Percentiles rank a stretch among this genome's conserved stretches.
These are phyloP conservation scores for Andrena haemorrhoa DNA, from an alignment of 2,888 invertebrate genomes.

Conservation along the genomic window DNA sequence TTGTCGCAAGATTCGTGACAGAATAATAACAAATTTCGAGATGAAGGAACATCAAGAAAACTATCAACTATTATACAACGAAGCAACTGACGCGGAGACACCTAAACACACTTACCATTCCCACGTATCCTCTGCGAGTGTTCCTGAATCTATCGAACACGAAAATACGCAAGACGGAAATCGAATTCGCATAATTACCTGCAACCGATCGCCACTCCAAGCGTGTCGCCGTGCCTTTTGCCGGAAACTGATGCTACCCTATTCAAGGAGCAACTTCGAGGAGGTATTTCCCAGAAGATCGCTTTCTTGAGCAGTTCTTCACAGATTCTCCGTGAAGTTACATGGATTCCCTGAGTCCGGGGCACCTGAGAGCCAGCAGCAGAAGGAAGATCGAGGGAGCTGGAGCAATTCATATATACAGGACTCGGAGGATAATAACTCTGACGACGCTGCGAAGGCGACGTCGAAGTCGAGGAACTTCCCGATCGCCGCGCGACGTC, in stretches of 20 bases:
- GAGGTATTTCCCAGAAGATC: slow-evolving; percentile 11
- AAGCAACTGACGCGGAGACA: too few relatives aligned
- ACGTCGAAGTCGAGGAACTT: slow-evolving; percentile 19
- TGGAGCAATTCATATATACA: slow-evolving; percentile 13
- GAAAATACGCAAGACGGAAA: not conserved
- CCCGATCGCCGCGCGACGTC: not conserved
- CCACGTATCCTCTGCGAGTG: not conserved
- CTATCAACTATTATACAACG: too few relatives aligned
- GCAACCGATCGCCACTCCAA: not conserved
- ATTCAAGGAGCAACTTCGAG: slow-evolving; percentile 16
- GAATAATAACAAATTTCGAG: too few relatives aligned
- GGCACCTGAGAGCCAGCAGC: not conserved
- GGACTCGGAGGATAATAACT: slow-evolving; percentile 20
- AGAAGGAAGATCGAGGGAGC: not conserved
- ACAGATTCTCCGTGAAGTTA: slow-evolving; percentile 6
- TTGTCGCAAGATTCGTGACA: not conserved
- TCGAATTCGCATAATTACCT: slow-evolving; percentile 21
- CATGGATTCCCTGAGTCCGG: not conserved
- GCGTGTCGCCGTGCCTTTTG: not conserved
- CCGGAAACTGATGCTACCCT: not conserved
- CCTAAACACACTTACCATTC: too few relatives aligned
- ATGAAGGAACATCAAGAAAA: too few relatives aligned
- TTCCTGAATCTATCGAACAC: not conserved
- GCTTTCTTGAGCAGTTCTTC: slow-evolving; percentile 15
- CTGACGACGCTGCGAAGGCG: slow-evolving; percentile 11